Percentiles rank a stretch among this genome's conserved stretches.
Conservation (phyloP, 1,140 invertebrate species). For the Neelides sp. region DNA sequence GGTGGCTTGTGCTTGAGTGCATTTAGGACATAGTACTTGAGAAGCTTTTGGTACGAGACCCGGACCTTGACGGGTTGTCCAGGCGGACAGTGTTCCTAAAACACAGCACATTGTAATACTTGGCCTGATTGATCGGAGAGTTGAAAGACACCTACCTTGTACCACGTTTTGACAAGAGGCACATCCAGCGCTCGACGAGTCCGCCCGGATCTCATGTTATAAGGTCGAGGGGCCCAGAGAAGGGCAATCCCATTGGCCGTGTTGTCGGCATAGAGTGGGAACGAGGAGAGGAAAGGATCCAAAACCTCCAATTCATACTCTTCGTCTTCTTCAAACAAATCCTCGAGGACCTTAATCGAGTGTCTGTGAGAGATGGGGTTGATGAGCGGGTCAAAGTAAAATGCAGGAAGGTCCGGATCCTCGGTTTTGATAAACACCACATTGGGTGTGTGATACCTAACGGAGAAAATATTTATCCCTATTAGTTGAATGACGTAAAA, state of each 20-base stretch:
- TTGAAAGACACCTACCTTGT: constrained; percentile 39
- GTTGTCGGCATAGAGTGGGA: constrained; percentile 93
- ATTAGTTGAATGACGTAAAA: too few relatives aligned
- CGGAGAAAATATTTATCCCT: constrained; percentile 31
- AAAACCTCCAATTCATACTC: constrained; percentile 86
- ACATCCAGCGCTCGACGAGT: constrained; percentile 83
- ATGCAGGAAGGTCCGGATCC: constrained; percentile 98
- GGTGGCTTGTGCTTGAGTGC: constrained; percentile 91
- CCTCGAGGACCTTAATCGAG: constrained; percentile 52
- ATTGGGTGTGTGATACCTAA: constrained; percentile 95
- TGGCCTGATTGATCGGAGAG: constrained; percentile 5
- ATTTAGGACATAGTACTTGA: constrained; percentile 98
- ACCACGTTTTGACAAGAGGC: constrained; percentile 95
- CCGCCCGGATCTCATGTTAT: constrained; percentile 81
- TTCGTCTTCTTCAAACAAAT: constrained; percentile 74
- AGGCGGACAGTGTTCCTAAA: constrained; percentile 83
- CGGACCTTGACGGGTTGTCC: constrained; percentile 98
- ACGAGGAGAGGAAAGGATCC: constrained; percentile 84
- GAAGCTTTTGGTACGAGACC: constrained; percentile 95
- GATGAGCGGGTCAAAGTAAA: constrained; percentile 98
- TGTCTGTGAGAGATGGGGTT: constrained; percentile 96
- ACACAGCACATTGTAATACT: constrained; percentile 36
- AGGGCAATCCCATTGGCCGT: constrained; percentile 97
- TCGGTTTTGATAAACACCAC: constrained; percentile 99
- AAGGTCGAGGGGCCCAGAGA: constrained; percentile 96